Evolutionary conservation across 2,797 vertebrate genomes (phyloP), one percentile per base, ranked within the genome.

Genomic region (Catostomus latipinnis): DNA sequence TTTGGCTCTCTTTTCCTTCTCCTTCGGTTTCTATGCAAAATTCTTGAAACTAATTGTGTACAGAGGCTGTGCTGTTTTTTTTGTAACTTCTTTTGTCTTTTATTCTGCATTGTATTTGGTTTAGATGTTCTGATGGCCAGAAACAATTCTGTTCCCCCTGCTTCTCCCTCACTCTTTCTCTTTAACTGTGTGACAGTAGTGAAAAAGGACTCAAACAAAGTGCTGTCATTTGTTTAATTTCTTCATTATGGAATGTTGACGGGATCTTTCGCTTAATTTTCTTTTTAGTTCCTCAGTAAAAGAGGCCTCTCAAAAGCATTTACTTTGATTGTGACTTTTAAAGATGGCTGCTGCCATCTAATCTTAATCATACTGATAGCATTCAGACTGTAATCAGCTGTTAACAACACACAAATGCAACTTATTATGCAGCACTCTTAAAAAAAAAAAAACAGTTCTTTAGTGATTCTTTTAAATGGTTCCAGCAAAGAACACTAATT

Each of bases 171-270:
- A 7, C 13, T 68, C 53, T 11, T 16, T 68, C 8, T 63, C 60
- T 68, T 22, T 76, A 0, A 49, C n/a, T 54, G 8, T 53, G 6
- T 69, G 56, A 77, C 54, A 60, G 65, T 4, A 16, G 18, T 43
- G 54, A 77, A 77, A 76, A 76, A 58, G 53, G 63, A 48, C 56
- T 58, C 14, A 13, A 67, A 76, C 52, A 76, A 76, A 76, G 63
- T 58, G 74, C 16, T 14, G 54, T 60, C 54, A 68, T 76, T 69
- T 77, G 46, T 16, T 52, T 13, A 16, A 77, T 61, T 61, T 61
- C 63, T 58, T 76, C 54, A 68, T 76, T 60, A 76, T 12, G 0
- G 74, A 68, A 58, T 50, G 16, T 14, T 50, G 54, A 34, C 16
- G 9, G 56, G 45, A 76, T 68, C 45, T 58, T 76, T 76, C 43